Conservation (phyloP, 2,113 vertebrate genomes). For the Hippopotamus amphibius region DNA sequence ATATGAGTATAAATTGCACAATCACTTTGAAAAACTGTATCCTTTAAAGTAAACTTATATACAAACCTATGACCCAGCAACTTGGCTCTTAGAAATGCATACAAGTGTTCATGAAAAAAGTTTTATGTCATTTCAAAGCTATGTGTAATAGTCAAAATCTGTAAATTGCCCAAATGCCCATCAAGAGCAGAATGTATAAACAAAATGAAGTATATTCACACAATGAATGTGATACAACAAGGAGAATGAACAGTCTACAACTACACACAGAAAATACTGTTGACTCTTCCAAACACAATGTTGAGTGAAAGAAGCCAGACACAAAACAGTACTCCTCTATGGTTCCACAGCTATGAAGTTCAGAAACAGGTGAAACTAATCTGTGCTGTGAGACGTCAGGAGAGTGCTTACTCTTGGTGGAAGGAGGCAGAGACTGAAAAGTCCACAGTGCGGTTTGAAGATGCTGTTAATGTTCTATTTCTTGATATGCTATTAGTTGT, state of each 20-base stretch:
- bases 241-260: neutral
- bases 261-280: neutral
- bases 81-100: neutral
- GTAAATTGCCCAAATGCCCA: neutral
- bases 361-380: neutral
- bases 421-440: neutral
- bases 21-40: neutral
- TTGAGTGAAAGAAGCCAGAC: neutral
- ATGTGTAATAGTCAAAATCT: neutral
- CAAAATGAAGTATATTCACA: neutral
- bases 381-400: neutral
- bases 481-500: neutral
- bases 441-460: fast-evolving
- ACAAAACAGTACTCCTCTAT: neutral
- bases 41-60: neutral
- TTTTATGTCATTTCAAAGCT: neutral
- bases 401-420: neutral
- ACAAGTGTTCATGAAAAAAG: neutral
- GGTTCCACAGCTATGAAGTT: neutral
- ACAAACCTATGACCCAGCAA: neutral
- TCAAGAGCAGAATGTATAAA: neutral
- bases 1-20: neutral
- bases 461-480: neutral
- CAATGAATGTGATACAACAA: neutral
- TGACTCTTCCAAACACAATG: neutral